Evolutionary conservation across 2,797 vertebrate species (phyloP).

Genomic region (Ibycter americanus): DNA sequence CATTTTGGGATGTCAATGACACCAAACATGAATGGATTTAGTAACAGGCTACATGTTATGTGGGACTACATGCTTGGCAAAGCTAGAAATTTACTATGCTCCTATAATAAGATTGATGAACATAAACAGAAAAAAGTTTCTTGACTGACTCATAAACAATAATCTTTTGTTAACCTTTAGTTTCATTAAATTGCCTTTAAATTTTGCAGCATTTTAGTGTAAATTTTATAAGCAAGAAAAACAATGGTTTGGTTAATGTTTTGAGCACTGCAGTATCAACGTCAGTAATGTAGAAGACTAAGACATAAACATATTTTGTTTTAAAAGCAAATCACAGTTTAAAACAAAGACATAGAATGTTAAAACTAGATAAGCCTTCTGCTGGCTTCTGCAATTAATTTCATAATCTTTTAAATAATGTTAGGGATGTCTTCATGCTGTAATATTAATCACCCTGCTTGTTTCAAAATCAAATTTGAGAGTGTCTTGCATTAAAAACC

Average conservation of each 20-base stretch:
- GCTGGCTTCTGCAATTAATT: background rate
- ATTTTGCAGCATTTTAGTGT: background rate
- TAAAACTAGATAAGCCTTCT: background rate
- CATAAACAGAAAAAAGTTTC: background rate
- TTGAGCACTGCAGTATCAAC: background rate
- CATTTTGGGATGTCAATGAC: background rate
- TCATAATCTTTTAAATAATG: background rate
- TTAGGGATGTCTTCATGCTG: background rate
- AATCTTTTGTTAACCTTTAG: background rate
- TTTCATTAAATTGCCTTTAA: background rate
- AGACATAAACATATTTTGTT: background rate
- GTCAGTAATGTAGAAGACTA: background rate
- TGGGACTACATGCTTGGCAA: background rate
- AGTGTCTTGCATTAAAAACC: background rate
- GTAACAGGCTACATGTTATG: background rate
- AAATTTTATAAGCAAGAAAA: background rate
- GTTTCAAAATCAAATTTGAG: background rate
- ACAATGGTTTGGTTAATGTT: background rate
- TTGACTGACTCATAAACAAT: background rate
- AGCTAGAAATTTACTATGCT: background rate
- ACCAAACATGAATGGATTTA: background rate
- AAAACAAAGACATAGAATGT: background rate
- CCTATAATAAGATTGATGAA: background rate
- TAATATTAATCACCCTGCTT: background rate
- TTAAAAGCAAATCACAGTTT: background rate